Evolutionary conservation across 2,888 invertebrate genomes (phyloP).

Genomic region (Melanostoma mellinum): DNA sequence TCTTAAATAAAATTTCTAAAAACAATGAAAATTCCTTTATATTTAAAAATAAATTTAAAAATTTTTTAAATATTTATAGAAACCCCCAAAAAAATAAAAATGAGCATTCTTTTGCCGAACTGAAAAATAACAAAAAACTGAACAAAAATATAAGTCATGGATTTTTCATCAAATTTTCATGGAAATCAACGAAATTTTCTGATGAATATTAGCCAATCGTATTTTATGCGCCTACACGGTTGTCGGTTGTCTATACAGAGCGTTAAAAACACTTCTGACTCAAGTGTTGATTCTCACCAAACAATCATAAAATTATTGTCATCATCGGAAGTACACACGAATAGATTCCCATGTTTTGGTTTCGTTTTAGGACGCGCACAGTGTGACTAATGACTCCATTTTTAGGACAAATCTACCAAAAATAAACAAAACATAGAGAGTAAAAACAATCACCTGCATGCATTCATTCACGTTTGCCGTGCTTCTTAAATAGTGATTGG

Average conservation of each 20-base stretch:
- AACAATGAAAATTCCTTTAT: conserved; percentile 29
- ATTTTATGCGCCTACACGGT: conserved; percentile 37
- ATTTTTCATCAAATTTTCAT: conserved; percentile 54
- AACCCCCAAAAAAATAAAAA: background rate
- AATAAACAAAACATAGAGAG: conserved; percentile 21
- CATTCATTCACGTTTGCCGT: conserved; percentile 28
- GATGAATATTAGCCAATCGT: background rate
- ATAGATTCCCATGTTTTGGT: conserved; percentile 34
- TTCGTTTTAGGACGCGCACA: conserved; percentile 19
- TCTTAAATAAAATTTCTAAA: conserved; percentile 6
- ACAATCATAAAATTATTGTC: conserved; percentile 41
- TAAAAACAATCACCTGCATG: conserved; percentile 53
- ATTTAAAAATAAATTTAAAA: conserved; percentile 47
- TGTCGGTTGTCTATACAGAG: conserved; percentile 2
- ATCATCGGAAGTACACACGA: conserved; percentile 33
- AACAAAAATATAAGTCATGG: conserved; percentile 30
- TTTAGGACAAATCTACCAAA: conserved; percentile 40
- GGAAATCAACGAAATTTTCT: conserved; percentile 52
- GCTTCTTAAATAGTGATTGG: conserved; percentile 50
- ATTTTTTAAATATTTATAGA: conserved; percentile 1
- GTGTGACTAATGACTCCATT: conserved; percentile 49
- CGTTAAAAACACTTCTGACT: conserved; percentile 57
- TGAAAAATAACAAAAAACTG: background rate
- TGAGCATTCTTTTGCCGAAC: conserved; percentile 15
- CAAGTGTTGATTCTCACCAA: conserved; percentile 23